Conservation (phyloP, 1,140 invertebrate genomes). For the Drosophila novamexicana region DNA sequence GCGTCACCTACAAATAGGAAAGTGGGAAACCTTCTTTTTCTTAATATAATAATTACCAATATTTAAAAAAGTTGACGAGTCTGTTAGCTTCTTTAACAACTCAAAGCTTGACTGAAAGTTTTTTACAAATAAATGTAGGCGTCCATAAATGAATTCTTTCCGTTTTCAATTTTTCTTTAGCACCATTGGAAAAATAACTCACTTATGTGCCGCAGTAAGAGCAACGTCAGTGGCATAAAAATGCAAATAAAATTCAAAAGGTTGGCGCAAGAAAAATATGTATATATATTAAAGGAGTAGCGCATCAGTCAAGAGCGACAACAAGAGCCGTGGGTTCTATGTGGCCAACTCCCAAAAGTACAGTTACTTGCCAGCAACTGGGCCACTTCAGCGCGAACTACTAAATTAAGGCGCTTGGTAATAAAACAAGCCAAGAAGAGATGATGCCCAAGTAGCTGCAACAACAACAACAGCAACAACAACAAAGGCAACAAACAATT, state of each 20-base stretch:
- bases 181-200: constrained; percentile 24
- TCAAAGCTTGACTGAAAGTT: neutral
- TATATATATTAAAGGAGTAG: constrained; percentile 21
- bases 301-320: constrained; percentile 15
- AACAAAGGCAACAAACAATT: constrained; percentile 65
- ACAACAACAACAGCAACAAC: constrained; percentile 15
- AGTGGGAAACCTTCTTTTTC: too few species aligned
- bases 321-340: constrained; percentile 25
- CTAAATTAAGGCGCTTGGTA: constrained; percentile 74
- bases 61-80: too few species aligned
- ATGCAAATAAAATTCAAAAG: constrained; percentile 72
- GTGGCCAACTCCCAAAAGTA: constrained; percentile 59
- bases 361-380: constrained; percentile 64
- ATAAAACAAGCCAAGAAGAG: constrained; percentile 69
- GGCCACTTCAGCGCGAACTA: constrained; percentile 63
- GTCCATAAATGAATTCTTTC: neutral
- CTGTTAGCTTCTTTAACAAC: neutral
- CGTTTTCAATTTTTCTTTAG: neutral
- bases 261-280: constrained; percentile 13
- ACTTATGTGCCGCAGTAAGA: constrained; percentile 27
- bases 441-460: constrained; percentile 31
- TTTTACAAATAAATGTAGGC: neutral
- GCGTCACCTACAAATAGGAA: too few species aligned
- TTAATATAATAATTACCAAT: too few species aligned
- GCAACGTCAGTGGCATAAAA: constrained; percentile 54